Conservation (phyloP, 2,113 vertebrate species). For the Neolamprologus variostigma region DNA sequence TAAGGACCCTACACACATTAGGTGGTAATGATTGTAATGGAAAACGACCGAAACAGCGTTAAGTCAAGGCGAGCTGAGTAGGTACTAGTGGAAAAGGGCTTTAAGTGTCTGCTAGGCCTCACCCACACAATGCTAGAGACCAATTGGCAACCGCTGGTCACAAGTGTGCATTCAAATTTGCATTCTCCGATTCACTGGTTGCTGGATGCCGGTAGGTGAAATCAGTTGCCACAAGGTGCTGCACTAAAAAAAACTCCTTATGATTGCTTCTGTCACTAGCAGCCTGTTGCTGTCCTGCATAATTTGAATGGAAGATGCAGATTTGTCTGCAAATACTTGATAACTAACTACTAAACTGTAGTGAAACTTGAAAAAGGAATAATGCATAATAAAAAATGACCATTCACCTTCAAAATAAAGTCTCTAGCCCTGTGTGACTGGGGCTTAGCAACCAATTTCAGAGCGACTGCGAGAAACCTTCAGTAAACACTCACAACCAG, state of each 20-base stretch:
- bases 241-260: background rate
- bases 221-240: background rate
- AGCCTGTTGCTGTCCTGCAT: background rate
- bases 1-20: background rate
- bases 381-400: background rate
- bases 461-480: background rate
- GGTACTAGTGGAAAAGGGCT: background rate
- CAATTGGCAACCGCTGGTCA: background rate
- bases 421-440: background rate
- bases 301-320: background rate
- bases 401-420: background rate
- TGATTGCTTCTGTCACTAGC: background rate
- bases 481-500: background rate
- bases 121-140: background rate
- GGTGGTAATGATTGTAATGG: background rate
- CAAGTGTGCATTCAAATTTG: background rate
- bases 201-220: background rate
- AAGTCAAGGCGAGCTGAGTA: background rate
- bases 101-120: background rate
- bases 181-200: background rate
- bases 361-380: background rate
- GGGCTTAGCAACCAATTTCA: background rate
- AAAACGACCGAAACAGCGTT: background rate
- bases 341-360: background rate
- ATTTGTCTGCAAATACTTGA: background rate